Evolutionary conservation across 2,888 invertebrate genomes (phyloP), one percentile per base, ranked within the genome.

Genomic region (Dendrolimus houi): DNA sequence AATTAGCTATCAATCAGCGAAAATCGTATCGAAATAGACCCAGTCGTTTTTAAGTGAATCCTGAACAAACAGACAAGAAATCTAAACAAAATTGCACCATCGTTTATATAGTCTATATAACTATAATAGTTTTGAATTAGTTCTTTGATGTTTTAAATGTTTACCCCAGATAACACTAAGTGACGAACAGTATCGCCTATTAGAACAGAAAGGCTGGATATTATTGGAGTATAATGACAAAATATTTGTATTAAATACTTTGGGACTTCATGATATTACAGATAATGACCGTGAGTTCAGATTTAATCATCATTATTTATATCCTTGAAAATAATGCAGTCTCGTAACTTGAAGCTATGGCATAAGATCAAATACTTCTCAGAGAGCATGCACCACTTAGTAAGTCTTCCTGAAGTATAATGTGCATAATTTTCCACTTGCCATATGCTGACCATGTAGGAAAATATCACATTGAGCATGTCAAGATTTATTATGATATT

Each of bases 151-250:
- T 3, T 29, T 29, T 3, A 29, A 29, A 29, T 47, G 12, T 47
- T 47, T 47, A 8, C 47, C 63, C 41, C 60, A 74, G 89, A 84
- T 90, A 64, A 87, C 85, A 41, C 65, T 90, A 59, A 83, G 72
- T 62, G 85, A 89, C 69, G 83, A 83, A 53, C 88, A 88, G 59
- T 89, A 84, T 66, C 77, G 78, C 59, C 71, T 75, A 61, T 65
- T 89, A 52, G 81, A 89, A 65, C 72, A 81, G 60, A 89, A 84
- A 65, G 89, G 89, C n/a, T 88, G 87, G 88, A 75, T 89, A 56
- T 65, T 88, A 57, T 66, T 90, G 29, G 84, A 88, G 64, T 73
- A 74, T 9, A 79, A 75, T 66, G 81, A 85, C 42, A 87, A 83
- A 74, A 72, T 81, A 62, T 88, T 74, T 72, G 69, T 87, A 7